Conservation (phyloP, 2,888 invertebrate species). For the Cataglyphis albicans region DNA sequence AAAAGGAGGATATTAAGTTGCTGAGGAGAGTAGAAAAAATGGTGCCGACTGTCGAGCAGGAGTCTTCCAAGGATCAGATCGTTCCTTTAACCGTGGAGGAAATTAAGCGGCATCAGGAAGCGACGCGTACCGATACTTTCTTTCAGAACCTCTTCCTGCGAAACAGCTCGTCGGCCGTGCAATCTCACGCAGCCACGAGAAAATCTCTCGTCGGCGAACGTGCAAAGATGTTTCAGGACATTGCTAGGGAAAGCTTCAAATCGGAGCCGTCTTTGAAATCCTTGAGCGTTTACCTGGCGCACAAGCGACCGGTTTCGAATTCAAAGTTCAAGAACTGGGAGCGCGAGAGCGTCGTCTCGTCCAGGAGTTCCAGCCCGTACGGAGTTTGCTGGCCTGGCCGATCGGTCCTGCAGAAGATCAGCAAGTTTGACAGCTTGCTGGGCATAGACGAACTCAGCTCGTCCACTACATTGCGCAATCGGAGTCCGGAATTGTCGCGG, state of each 20-base stretch:
- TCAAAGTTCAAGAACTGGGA: slow-evolving; percentile 91
- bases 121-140: slow-evolving; percentile 89
- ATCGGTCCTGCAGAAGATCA: slow-evolving; percentile 80
- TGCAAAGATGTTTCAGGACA: slow-evolving; percentile 90
- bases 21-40: slow-evolving; percentile 62
- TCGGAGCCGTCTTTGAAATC: slow-evolving; percentile 88
- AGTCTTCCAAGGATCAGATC: not conserved
- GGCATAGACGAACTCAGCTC: slow-evolving; percentile 84
- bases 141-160: slow-evolving; percentile 91
- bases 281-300: slow-evolving; percentile 89
- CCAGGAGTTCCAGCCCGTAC: slow-evolving; percentile 88
- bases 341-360: slow-evolving; percentile 86
- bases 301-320: slow-evolving; percentile 91
- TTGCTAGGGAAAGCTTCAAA: slow-evolving; percentile 84
- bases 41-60: slow-evolving; percentile 49
- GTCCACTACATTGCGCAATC: slow-evolving; percentile 78
- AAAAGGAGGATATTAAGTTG: slow-evolving; percentile 58
- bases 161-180: slow-evolving; percentile 85
- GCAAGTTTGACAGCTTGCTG: slow-evolving; percentile 83
- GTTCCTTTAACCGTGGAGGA: slow-evolving; percentile 84
- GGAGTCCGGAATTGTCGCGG: slow-evolving; percentile 83
- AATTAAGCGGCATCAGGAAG: slow-evolving; percentile 88
- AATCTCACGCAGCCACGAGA: slow-evolving; percentile 83
- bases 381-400: slow-evolving; percentile 89
- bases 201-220: slow-evolving; percentile 90